These are phyloP conservation scores for Scotopteryx bipunctaria DNA, from an alignment of 2,888 invertebrate genomes.

Conservation along the genomic window DNA sequence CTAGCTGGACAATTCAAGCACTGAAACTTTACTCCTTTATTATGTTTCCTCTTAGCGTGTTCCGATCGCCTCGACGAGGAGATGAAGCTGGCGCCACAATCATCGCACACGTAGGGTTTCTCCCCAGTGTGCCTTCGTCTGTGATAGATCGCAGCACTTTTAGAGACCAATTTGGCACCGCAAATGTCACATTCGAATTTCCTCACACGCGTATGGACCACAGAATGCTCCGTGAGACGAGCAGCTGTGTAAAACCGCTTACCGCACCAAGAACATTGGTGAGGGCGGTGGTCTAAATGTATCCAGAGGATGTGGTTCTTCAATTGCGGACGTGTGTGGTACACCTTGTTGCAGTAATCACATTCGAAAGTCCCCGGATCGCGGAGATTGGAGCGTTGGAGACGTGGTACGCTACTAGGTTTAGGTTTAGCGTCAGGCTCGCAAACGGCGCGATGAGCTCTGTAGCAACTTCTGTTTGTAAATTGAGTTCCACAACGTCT, in stretches of 20 bases:
- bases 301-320: constrained; percentile 78
- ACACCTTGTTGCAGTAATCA: constrained; percentile 68
- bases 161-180: constrained; percentile 70
- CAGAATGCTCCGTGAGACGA: constrained; percentile 76
- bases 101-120: constrained; percentile 69
- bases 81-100: constrained; percentile 70
- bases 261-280: constrained; percentile 78
- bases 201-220: constrained; percentile 78
- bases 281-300: constrained; percentile 74
- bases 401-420: constrained; percentile 50
- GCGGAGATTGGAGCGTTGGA: constrained; percentile 62
- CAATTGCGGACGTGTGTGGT: constrained; percentile 65
- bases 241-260: constrained; percentile 79
- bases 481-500: constrained; percentile 65
- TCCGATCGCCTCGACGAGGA: constrained; percentile 71
- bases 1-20: constrained; percentile 57
- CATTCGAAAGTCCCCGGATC: constrained; percentile 70
- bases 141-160: constrained; percentile 76
- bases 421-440: constrained; percentile 70
- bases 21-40: constrained; percentile 56
- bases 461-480: constrained; percentile 67
- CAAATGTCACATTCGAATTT: constrained; percentile 82
- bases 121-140: constrained; percentile 75
- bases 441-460: constrained; percentile 65
- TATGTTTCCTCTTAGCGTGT: constrained; percentile 69